phyloP scores from a whole-genome alignment of 2,113 vertebrate species.

The Phalacrocorax carbo region DNA sequence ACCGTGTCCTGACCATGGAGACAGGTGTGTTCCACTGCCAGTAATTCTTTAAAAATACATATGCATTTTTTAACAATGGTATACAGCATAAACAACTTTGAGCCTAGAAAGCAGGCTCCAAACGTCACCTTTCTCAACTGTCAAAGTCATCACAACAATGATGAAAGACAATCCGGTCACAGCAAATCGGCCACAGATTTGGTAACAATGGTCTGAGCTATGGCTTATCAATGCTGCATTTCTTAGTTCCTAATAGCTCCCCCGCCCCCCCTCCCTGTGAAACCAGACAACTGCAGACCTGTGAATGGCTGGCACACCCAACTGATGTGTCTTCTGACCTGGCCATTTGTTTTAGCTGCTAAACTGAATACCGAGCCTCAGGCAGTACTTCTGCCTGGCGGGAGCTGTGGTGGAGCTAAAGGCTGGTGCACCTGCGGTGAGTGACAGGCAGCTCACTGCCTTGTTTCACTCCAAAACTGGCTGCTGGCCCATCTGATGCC shows the following conservation, averaged over 20 bases:
- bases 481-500: neutral
- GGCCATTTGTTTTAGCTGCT: neutral
- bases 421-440: neutral
- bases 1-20: fast-evolving
- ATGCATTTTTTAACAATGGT: fast-evolving
- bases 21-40: fast-evolving
- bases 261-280: fast-evolving
- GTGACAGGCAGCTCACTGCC: too few species aligned
- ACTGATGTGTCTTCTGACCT: too few species aligned
- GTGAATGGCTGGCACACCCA: too few species aligned
- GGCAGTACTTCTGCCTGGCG: neutral
- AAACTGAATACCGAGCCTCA: fast-evolving
- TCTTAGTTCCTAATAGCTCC: neutral
- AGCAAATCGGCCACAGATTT: neutral
- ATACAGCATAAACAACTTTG: neutral
- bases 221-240: neutral
- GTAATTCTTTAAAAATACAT: neutral
- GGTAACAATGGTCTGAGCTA: neutral
- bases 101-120: neutral
- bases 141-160: neutral
- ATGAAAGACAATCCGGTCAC: neutral
- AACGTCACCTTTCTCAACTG: neutral
- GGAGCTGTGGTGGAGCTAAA: neutral
- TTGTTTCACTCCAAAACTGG: neutral
- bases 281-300: neutral